Evolutionary conservation across 2,113 vertebrate genomes (phyloP).

Genomic region (Seriola aureovittata): DNA sequence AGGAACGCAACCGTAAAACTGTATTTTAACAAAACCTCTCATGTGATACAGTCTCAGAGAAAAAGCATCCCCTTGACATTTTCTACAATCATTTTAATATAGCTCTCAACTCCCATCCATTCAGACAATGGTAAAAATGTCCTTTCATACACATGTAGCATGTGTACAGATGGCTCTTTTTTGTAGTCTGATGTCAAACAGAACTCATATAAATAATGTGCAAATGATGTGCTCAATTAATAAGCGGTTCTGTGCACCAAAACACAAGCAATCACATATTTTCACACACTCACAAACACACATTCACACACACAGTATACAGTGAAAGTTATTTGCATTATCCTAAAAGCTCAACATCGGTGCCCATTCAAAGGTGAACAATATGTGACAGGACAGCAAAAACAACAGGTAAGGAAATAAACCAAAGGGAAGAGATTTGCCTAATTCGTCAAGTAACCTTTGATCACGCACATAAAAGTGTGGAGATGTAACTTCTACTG

Average conservation of each 20-base stretch:
- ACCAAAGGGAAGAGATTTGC: slow-evolving; percentile 85
- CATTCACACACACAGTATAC: slow-evolving; percentile 27
- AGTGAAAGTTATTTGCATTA: slow-evolving; percentile 65
- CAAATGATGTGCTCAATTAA: slow-evolving; percentile 75
- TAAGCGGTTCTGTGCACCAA: slow-evolving; percentile 68
- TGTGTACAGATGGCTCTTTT: slow-evolving; percentile 66
- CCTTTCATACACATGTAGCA: slow-evolving; percentile 53
- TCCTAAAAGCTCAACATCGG: slow-evolving; percentile 64
- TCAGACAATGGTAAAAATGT: slow-evolving; percentile 58
- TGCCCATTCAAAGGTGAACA: slow-evolving; percentile 56
- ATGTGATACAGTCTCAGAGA: slow-evolving; percentile 44
- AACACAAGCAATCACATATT: slow-evolving; percentile 54
- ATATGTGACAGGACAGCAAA: slow-evolving; percentile 62
- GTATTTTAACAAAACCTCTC: slow-evolving; percentile 46
- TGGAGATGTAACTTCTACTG: slow-evolving; percentile 88
- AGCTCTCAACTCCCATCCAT: slow-evolving; percentile 41
- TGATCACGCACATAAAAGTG: slow-evolving; percentile 61
- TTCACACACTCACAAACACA: neutral
- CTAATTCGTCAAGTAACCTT: slow-evolving; percentile 87
- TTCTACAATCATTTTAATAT: slow-evolving; percentile 66
- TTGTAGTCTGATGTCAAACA: slow-evolving; percentile 44
- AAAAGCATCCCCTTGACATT: slow-evolving; percentile 30
- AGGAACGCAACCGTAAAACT: slow-evolving; percentile 62
- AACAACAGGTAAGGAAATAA: slow-evolving; percentile 58
- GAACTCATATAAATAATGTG: slow-evolving; percentile 70